phyloP scores from a whole-genome alignment of 2,797 vertebrate genomes.

The Anguilla pacifica region DNA sequence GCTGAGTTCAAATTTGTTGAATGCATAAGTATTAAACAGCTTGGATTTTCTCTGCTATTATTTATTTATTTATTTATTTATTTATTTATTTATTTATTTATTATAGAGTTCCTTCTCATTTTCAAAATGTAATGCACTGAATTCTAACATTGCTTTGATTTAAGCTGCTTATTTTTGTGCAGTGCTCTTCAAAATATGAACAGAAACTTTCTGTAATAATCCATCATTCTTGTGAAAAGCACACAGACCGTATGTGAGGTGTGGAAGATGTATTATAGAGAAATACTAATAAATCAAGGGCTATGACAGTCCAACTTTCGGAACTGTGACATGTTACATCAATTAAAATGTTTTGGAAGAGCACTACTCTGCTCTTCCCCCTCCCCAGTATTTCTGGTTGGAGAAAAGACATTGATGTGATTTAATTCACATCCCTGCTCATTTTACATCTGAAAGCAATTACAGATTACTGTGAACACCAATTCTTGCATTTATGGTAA shows the following conservation, averaged over 20 bases:
- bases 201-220: conserved; percentile 62
- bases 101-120: too few relatives aligned
- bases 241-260: conserved; percentile 55
- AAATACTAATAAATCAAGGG: conserved; percentile 70
- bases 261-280: conserved; percentile 65
- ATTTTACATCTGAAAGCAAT: background rate
- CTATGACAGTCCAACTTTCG: conserved; percentile 64
- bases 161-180: conserved; percentile 30
- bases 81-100: too few relatives aligned
- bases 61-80: too few relatives aligned
- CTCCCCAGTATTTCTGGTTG: conserved; percentile 52
- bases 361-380: conserved; percentile 30
- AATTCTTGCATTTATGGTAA: background rate
- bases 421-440: conserved; percentile 51
- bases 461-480: background rate
- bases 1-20: background rate
- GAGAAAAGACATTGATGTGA: conserved; percentile 65
- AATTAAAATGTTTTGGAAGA: conserved; percentile 53
- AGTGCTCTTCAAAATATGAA: conserved; percentile 43
- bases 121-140: background rate
- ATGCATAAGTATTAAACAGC: background rate
- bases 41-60: background rate
- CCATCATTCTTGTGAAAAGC: conserved; percentile 71
- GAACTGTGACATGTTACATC: conserved; percentile 63
- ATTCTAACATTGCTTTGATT: conserved; percentile 31